Evolutionary conservation across 92 coral and sea anemone genomes (phyloP).

Genomic region (Metridium senile): DNA sequence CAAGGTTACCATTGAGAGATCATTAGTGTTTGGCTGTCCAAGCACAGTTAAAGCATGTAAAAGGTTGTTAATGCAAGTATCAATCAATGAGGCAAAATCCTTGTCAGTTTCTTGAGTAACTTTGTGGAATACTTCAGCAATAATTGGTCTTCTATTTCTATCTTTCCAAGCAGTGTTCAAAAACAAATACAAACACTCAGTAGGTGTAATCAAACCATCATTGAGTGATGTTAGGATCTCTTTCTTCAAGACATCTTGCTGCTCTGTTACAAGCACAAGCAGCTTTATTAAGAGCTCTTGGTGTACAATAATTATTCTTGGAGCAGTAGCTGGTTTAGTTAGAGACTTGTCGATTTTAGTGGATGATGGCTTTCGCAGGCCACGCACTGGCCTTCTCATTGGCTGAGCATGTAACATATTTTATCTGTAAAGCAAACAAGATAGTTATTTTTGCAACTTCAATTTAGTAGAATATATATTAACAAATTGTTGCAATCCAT

Average conservation of each 20-base stretch:
- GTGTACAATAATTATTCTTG: neutral
- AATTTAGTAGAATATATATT: too few species aligned
- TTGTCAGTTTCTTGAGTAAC: slow-evolving; percentile 44
- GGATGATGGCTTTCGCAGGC: neutral
- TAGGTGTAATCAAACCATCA: neutral
- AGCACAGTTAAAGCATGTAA: slow-evolving; percentile 42
- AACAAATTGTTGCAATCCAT: too few species aligned
- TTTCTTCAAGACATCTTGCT: neutral
- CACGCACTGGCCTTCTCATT: neutral
- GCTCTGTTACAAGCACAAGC: neutral
- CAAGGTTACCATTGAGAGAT: slow-evolving; percentile 39
- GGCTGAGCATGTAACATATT: neutral
- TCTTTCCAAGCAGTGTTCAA: slow-evolving; percentile 47
- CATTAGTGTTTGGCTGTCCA: slow-evolving; percentile 28
- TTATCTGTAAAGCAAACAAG: too few species aligned
- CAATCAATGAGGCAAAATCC: slow-evolving; percentile 33
- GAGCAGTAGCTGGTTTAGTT: neutral
- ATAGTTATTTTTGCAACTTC: too few species aligned
- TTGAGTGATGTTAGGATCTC: slow-evolving; percentile 5
- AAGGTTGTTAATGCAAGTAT: slow-evolving; percentile 31
- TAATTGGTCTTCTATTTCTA: slow-evolving; percentile 34
- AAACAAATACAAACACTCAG: slow-evolving; percentile 30
- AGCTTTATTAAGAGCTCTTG: neutral
- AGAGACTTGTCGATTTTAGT: neutral
- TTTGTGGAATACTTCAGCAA: slow-evolving; percentile 47